Conservation (phyloP, 1,140 invertebrate genomes). For the Heterodera schachtii region DNA sequence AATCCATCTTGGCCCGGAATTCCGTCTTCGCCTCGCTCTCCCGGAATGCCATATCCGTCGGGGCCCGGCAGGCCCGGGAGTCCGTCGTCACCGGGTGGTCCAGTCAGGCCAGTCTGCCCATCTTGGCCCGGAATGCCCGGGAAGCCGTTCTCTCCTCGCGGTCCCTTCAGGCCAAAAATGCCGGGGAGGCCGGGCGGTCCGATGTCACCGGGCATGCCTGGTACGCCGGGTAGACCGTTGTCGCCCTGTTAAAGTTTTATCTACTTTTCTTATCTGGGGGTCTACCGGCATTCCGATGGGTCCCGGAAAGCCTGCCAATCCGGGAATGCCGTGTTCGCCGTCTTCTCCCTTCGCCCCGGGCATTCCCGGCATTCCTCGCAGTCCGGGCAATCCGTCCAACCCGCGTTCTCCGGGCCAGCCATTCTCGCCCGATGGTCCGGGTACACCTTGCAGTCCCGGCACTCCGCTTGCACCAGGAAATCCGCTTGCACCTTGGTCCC, state of each 20-base stretch:
- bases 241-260: constrained; percentile 19
- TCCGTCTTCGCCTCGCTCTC: constrained; percentile 32
- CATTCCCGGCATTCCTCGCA: constrained; percentile 35
- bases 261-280: not conserved
- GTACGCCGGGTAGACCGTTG: constrained; percentile 24
- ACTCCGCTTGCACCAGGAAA: constrained; percentile 46
- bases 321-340: constrained; percentile 36
- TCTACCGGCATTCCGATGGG: constrained; percentile 36
- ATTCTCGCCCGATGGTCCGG: constrained; percentile 49
- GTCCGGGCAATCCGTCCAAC: constrained; percentile 32
- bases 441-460: constrained; percentile 38
- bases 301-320: constrained; percentile 41
- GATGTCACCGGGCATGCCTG: constrained; percentile 27
- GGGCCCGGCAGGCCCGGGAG: constrained; percentile 37
- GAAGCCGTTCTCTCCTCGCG: constrained; percentile 34
- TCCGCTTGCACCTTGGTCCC: constrained; percentile 47
- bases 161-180: constrained; percentile 29
- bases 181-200: constrained; percentile 26
- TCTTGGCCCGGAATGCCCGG: constrained; percentile 37
- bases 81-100: constrained; percentile 25
- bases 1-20: constrained; percentile 25
- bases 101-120: constrained; percentile 47
- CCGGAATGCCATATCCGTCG: constrained; percentile 23
- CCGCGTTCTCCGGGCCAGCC: constrained; percentile 45
- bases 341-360: constrained; percentile 35